These are phyloP conservation scores for Aproaerema taeniolella DNA, from an alignment of 2,888 invertebrate genomes.

Conservation along the genomic window DNA sequence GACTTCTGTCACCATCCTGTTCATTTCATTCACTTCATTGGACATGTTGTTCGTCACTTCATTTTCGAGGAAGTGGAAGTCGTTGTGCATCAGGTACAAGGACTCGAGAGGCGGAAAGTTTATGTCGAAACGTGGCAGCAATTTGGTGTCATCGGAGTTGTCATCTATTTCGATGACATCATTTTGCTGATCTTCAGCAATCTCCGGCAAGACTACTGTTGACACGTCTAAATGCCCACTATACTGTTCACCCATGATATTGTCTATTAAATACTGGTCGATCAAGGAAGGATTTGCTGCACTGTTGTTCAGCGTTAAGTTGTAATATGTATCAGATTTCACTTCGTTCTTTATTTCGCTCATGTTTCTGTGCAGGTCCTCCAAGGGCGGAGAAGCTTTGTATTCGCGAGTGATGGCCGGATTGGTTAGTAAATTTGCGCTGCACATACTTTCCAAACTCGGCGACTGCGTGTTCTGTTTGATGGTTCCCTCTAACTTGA, in stretches of 20 bases:
- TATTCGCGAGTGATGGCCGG: conserved; percentile 53
- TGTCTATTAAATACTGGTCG: conserved; percentile 64
- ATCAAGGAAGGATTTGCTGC: conserved; percentile 50
- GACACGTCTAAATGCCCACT: conserved; percentile 54
- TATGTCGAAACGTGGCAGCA: conserved; percentile 62
- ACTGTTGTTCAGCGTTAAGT: conserved; percentile 44
- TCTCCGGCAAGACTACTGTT: conserved; percentile 47
- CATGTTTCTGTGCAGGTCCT: conserved; percentile 67
- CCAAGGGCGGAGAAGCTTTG: conserved; percentile 65
- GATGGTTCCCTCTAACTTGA: conserved; percentile 65
- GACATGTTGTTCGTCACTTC: conserved; percentile 43
- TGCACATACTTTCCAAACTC: conserved; percentile 64
- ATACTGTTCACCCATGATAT: conserved; percentile 63
- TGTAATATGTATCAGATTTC: conserved; percentile 62
- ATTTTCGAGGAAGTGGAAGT: conserved; percentile 64
- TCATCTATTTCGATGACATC: conserved; percentile 71
- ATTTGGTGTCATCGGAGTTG: conserved; percentile 65
- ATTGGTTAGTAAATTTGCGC: conserved; percentile 52
- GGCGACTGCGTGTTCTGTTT: conserved; percentile 70
- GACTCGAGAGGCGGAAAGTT: conserved; percentile 61
- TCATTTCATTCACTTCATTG: conserved; percentile 45
- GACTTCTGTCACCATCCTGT: conserved; percentile 54
- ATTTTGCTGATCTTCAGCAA: conserved; percentile 48
- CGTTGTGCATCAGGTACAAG: conserved; percentile 63
- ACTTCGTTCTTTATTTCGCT: conserved; percentile 67